Evolutionary conservation across 2,888 invertebrate genomes (phyloP).

Genomic region (Hypsopygia costalis): DNA sequence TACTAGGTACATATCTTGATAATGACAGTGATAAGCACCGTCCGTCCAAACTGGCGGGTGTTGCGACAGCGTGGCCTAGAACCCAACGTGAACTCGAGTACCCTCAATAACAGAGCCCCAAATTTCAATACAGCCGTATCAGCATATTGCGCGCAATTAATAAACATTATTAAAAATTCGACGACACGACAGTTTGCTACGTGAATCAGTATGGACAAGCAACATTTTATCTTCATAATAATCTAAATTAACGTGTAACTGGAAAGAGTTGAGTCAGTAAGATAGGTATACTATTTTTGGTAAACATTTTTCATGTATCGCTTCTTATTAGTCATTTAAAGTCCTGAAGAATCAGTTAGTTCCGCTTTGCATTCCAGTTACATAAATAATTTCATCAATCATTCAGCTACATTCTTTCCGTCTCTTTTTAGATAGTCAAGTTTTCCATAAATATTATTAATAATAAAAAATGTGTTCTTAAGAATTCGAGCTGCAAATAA

Average conservation of each 20-base stretch:
- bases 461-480: too few relatives aligned
- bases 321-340: too few relatives aligned
- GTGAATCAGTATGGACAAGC: not conserved
- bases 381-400: too few relatives aligned
- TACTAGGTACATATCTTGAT: constrained; percentile 29
- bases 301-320: not conserved
- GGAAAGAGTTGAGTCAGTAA: not conserved
- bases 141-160: constrained; percentile 27
- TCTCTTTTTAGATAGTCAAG: too few relatives aligned
- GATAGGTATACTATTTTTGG: not conserved
- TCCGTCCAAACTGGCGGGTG: constrained; percentile 42
- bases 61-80: constrained; percentile 73
- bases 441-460: too few relatives aligned
- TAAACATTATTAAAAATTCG: constrained; percentile 2
- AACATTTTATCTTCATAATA: not conserved
- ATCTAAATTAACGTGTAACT: not conserved
- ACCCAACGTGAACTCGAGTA: constrained; percentile 65
- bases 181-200: not conserved
- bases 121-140: constrained; percentile 41
- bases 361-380: too few relatives aligned
- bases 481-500: too few relatives aligned
- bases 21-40: constrained; percentile 33
- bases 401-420: too few relatives aligned
- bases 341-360: too few relatives aligned
- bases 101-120: constrained; percentile 56